phyloP scores from a whole-genome alignment of 2,113 vertebrate species.

The Hippocampus abdominalis region DNA sequence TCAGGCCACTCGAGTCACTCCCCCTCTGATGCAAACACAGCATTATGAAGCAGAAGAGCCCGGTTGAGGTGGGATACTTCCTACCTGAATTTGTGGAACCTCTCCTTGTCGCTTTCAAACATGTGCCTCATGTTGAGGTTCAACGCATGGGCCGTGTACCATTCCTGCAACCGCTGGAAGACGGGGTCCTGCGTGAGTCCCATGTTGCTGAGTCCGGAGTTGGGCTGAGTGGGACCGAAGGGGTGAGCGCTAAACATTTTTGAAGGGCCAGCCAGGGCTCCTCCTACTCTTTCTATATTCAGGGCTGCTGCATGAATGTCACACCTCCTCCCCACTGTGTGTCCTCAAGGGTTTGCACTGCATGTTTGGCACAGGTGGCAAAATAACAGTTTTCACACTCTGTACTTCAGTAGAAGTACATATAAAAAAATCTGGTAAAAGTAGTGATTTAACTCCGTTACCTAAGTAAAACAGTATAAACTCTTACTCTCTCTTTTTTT shows the following conservation, averaged over 20 bases:
- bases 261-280: conserved; percentile 48
- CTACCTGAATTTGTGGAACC: conserved; percentile 87
- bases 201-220: conserved; percentile 65
- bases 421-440: background rate
- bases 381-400: background rate
- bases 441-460: background rate
- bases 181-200: conserved; percentile 78
- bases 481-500: too few species aligned
- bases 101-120: conserved; percentile 81
- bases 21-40: background rate
- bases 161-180: conserved; percentile 82
- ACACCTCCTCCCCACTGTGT: background rate
- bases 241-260: conserved; percentile 34
- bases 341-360: background rate
- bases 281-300: conserved; percentile 49
- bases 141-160: conserved; percentile 75
- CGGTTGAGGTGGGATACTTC: background rate
- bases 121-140: conserved; percentile 83
- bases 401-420: background rate
- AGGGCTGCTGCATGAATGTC: background rate
- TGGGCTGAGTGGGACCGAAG: conserved; percentile 40
- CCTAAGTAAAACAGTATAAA: background rate
- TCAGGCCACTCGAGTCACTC: too few species aligned
- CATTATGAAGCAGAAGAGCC: background rate
- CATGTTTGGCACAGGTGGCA: background rate